These are phyloP conservation scores for Coptotermes formosanus DNA, from an alignment of 1,140 invertebrate genomes.

Conservation along the genomic window DNA sequence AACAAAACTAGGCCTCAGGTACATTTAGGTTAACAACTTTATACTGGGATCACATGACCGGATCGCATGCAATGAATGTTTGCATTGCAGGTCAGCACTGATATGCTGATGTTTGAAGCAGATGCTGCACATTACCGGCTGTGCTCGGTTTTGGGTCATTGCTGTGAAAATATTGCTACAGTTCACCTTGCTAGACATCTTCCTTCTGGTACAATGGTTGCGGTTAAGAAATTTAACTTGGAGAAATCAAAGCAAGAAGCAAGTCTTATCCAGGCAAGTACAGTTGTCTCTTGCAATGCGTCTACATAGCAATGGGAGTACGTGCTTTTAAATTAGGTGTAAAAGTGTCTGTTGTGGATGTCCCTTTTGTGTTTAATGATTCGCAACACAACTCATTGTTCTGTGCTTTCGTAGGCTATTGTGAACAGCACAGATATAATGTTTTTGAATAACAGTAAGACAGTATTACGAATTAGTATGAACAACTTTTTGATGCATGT, in stretches of 20 bases:
- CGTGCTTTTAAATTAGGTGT: too few species aligned
- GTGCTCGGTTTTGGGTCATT: conserved; percentile 60
- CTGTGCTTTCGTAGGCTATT: too few species aligned
- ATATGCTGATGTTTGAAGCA: conserved; percentile 41
- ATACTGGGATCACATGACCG: not conserved
- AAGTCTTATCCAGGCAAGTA: conserved; percentile 61
- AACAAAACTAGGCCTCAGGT: not conserved
- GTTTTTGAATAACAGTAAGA: too few species aligned
- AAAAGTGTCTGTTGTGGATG: too few species aligned
- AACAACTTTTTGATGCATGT: too few species aligned
- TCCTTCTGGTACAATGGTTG: conserved; percentile 64
- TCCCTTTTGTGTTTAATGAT: too few species aligned
- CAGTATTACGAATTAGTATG: too few species aligned
- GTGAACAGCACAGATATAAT: too few species aligned
- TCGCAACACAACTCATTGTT: too few species aligned
- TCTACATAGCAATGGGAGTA: too few species aligned
- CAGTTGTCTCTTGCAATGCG: not conserved
- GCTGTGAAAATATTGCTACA: conserved; percentile 63
- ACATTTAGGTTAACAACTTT: not conserved
- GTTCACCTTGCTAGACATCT: conserved; percentile 68
- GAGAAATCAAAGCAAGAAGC: conserved; percentile 66
- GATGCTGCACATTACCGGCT: conserved; percentile 43
- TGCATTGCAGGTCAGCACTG: not conserved
- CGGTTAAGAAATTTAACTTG: conserved; percentile 73
- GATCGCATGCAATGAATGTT: not conserved